Percentiles rank a stretch among this genome's conserved stretches.
Evolutionary conservation across 2,797 vertebrate species (phyloP).

Genomic region (Tympanoctomys barrerae): DNA sequence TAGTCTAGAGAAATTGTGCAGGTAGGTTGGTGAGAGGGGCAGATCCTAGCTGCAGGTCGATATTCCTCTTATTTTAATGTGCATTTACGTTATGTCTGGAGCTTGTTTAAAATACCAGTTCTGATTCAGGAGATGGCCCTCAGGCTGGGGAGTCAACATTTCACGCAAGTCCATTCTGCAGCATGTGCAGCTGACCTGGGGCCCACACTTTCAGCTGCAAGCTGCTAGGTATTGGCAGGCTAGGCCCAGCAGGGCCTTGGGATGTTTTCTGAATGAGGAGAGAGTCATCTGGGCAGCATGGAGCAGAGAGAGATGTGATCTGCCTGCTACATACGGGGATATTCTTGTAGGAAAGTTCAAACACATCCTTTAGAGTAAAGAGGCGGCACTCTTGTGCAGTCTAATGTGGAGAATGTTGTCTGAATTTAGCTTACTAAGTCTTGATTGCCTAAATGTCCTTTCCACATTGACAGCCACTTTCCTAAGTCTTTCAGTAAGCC

Average conservation of each 20-base stretch:
- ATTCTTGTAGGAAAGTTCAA: not conserved
- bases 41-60: too few species aligned
- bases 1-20: not conserved
- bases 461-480: not conserved
- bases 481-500: not conserved
- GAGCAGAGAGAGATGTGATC: not conserved
- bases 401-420: not conserved
- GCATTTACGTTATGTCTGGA: not conserved
- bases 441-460: not conserved
- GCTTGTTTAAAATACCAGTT: not conserved
- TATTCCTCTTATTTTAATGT: not conserved
- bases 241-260: not conserved
- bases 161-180: accelerated
- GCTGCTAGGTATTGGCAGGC: not conserved
- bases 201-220: not conserved
- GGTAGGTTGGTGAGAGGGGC: not conserved
- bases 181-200: not conserved
- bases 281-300: not conserved
- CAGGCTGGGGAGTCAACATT: not conserved
- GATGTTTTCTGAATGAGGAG: not conserved
- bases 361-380: not conserved
- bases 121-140: not conserved
- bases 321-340: not conserved
- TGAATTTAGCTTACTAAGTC: not conserved
- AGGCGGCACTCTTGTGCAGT: too few species aligned